Evolutionary conservation across 2,888 invertebrate genomes (phyloP).

Genomic region (Meta bourneti): DNA sequence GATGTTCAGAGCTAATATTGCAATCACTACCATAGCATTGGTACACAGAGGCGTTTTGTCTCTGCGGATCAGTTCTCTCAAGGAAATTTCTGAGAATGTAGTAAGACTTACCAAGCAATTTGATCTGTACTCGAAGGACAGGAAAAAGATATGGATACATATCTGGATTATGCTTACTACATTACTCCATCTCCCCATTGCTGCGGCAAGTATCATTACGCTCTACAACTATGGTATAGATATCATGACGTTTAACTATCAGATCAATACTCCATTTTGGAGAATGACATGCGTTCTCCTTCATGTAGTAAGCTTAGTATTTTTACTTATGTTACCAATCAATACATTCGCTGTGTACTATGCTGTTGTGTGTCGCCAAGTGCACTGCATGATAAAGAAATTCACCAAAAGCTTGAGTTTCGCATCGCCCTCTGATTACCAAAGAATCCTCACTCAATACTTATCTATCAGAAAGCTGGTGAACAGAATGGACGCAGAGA

Average conservation of each 20-base stretch:
- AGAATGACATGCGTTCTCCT: neutral
- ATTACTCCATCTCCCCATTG: neutral
- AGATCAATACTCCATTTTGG: neutral
- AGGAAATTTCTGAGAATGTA: neutral
- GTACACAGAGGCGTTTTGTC: neutral
- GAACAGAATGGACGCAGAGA: neutral
- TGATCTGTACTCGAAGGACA: neutral
- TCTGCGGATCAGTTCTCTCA: neutral
- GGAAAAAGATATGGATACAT: neutral
- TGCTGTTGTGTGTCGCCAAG: neutral
- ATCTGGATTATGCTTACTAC: neutral
- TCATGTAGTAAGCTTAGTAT: neutral
- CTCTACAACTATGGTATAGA: neutral
- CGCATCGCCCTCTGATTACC: neutral
- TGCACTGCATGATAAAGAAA: neutral
- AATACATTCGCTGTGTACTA: neutral
- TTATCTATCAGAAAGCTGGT: neutral
- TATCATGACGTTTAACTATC: neutral
- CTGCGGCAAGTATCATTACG: neutral
- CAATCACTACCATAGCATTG: neutral
- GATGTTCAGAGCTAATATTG: neutral
- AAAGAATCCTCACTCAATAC: neutral
- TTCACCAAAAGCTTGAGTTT: neutral
- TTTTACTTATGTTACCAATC: neutral
- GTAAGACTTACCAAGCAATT: neutral